Evolutionary conservation across 2,797 vertebrate species (phyloP).

Genomic region (Euphonia xanthogaster): DNA sequence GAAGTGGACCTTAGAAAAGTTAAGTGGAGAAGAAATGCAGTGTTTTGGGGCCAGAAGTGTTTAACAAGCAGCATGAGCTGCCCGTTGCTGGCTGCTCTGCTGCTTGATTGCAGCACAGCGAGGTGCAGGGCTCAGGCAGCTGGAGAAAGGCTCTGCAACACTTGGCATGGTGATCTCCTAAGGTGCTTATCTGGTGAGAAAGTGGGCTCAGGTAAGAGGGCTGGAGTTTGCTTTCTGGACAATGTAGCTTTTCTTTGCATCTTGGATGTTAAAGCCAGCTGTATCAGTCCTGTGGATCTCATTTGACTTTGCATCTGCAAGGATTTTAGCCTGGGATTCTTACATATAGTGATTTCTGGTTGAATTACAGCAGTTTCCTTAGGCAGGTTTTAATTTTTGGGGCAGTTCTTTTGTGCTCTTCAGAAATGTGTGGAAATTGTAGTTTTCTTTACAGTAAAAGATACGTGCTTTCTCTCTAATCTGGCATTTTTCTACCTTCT

Average conservation of each 20-base stretch:
- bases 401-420: not conserved
- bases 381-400: not conserved
- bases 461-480: not conserved
- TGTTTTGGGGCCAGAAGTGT: not conserved
- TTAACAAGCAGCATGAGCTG: not conserved
- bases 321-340: not conserved
- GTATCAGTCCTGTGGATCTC: not conserved
- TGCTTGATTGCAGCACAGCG: accelerated
- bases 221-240: not conserved
- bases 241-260: not conserved
- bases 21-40: not conserved
- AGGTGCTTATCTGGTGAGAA: not conserved
- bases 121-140: not conserved
- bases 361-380: not conserved
- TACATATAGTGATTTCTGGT: not conserved
- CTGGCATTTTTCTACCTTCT: not conserved
- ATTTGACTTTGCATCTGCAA: not conserved
- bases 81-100: accelerated
- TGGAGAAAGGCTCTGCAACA: not conserved
- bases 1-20: not conserved
- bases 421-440: not conserved
- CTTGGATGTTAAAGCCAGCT: not conserved
- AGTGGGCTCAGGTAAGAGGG: not conserved
- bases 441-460: not conserved
- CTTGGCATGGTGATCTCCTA: not conserved